These are phyloP conservation scores for Catonia carolina DNA, from an alignment of 2,888 invertebrate species.

Conservation along the genomic window DNA sequence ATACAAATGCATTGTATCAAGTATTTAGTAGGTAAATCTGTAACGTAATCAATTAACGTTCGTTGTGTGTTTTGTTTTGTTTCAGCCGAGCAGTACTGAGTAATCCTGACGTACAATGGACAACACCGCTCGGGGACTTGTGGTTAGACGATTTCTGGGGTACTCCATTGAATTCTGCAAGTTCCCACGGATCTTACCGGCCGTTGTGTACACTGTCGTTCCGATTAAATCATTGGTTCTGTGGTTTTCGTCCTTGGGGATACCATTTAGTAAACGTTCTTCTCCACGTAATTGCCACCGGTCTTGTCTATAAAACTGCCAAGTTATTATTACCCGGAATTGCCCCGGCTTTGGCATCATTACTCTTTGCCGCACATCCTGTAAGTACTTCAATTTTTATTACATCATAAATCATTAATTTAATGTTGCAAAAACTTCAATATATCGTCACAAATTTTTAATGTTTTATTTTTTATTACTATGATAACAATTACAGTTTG, in stretches of 20 bases:
- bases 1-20: no score
- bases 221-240: slow-evolving; percentile 71
- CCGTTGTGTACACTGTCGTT: slow-evolving; percentile 86
- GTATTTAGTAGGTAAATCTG: no score
- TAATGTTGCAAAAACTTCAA: no score
- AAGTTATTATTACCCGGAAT: slow-evolving; percentile 15
- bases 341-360: slow-evolving; percentile 41
- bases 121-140: slow-evolving; percentile 62
- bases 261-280: slow-evolving; percentile 82
- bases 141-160: slow-evolving; percentile 98
- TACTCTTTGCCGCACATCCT: slow-evolving; percentile 93
- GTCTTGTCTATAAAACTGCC: slow-evolving; percentile 44
- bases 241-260: slow-evolving; percentile 71
- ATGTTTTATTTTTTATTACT: no score
- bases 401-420: no score
- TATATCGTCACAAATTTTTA: no score
- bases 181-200: slow-evolving; percentile 95
- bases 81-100: slow-evolving; percentile 90
- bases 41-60: no score
- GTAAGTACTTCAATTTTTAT: neutral
- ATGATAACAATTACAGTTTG: no score
- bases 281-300: slow-evolving; percentile 78
- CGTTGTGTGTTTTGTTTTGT: slow-evolving; percentile 35
- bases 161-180: slow-evolving; percentile 83
- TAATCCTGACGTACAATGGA: slow-evolving; percentile 72